These are phyloP conservation scores for Brachyopa scutellaris DNA, from an alignment of 2,888 invertebrate species.

Conservation along the genomic window DNA sequence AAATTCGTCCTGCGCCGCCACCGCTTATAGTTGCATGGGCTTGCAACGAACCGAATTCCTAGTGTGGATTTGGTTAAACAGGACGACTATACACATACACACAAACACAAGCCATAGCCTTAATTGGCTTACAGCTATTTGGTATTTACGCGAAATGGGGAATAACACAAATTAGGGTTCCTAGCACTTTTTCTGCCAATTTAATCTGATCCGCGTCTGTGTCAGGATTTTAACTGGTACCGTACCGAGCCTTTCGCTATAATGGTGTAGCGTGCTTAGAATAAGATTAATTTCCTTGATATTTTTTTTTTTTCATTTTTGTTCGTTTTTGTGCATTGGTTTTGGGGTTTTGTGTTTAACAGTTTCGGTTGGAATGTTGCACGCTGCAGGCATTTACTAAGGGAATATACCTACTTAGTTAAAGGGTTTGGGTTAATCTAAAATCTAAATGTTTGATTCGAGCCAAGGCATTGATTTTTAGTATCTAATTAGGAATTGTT, in stretches of 20 bases:
- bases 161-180: slow-evolving; percentile 71
- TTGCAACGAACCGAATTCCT: slow-evolving; percentile 52
- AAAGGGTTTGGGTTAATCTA: slow-evolving; percentile 46
- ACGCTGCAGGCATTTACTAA: neutral
- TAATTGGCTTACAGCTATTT: slow-evolving; percentile 63
- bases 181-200: slow-evolving; percentile 73
- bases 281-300: slow-evolving; percentile 69
- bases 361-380: slow-evolving; percentile 20
- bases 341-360: slow-evolving; percentile 52
- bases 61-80: slow-evolving; percentile 41
- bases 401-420: too few relatives aligned
- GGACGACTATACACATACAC: slow-evolving; percentile 18
- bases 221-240: slow-evolving; percentile 70
- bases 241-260: slow-evolving; percentile 59
- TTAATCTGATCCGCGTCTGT: slow-evolving; percentile 70
- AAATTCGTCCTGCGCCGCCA: slow-evolving; percentile 31
- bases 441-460: slow-evolving; percentile 56
- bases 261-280: slow-evolving; percentile 68
- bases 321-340: slow-evolving; percentile 21
- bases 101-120: slow-evolving; percentile 25
- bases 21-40: slow-evolving; percentile 33
- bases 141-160: slow-evolving; percentile 64
- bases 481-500: too few relatives aligned
- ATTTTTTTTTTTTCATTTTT: slow-evolving; percentile 22
- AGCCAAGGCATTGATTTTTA: neutral